These are phyloP conservation scores for Macrocentrus cingulum DNA, from an alignment of 1,140 invertebrate species.

Conservation along the genomic window DNA sequence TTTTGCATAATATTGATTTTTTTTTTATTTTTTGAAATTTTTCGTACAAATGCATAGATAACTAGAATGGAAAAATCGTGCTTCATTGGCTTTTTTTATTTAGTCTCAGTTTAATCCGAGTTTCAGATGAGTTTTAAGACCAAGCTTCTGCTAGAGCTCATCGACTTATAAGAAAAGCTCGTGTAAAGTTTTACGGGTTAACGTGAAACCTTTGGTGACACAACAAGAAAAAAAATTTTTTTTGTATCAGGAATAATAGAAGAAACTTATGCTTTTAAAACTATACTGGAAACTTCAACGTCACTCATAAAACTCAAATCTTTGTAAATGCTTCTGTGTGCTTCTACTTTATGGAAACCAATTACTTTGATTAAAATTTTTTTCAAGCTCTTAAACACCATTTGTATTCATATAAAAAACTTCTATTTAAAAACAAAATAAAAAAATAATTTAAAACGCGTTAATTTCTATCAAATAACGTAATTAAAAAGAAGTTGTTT, in stretches of 20 bases:
- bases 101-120: constrained; percentile 44
- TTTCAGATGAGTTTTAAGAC: constrained; percentile 53
- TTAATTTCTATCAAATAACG: no score
- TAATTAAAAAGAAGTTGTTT: no score
- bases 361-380: no score
- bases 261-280: not conserved
- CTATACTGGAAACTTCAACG: not conserved
- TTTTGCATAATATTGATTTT: no score
- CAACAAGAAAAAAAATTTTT: constrained; percentile 7
- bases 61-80: not conserved
- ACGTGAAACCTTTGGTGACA: constrained; percentile 38
- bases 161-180: constrained; percentile 51
- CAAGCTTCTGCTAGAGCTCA: constrained; percentile 33
- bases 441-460: no score
- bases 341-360: no score
- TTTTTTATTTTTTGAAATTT: no score
- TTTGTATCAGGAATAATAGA: not conserved
- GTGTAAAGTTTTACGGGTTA: constrained; percentile 44
- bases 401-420: no score
- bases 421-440: no score
- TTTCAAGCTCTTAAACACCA: not conserved
- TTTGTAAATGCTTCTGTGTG: not conserved
- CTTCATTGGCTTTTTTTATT: not conserved
- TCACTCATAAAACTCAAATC: not conserved
- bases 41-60: no score